Percentiles rank a stretch among this genome's conserved stretches.
Conservation (phyloP, 2,113 vertebrate genomes). For the Cervus canadensis region DNA sequence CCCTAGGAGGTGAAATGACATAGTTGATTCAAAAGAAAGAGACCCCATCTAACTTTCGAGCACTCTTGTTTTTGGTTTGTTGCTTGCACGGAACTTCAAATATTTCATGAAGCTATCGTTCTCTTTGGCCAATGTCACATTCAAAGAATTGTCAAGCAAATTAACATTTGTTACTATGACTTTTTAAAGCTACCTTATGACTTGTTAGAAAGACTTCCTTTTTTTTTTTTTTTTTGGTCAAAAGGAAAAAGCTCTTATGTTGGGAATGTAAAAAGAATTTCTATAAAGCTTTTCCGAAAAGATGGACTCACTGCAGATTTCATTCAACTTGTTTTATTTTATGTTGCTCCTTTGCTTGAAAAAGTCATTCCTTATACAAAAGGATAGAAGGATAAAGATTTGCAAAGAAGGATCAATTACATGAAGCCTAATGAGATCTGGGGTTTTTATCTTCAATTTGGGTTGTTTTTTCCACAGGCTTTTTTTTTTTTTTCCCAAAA, state of each 20-base stretch:
- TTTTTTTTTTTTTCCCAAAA: not conserved
- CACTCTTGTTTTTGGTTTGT: not conserved
- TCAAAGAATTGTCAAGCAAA: conserved; percentile 5
- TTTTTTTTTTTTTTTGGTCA: not conserved
- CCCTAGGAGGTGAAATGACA: not conserved
- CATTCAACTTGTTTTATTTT: conserved; percentile 65
- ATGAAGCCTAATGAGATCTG: conserved; percentile 68
- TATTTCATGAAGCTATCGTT: not conserved
- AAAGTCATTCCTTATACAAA: conserved; percentile 69
- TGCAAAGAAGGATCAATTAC: conserved; percentile 63
- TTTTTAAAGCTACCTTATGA: not conserved
- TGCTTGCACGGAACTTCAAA: not conserved
- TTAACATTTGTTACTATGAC: not conserved
- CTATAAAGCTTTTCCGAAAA: conserved; percentile 64
- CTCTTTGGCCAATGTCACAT: not conserved
- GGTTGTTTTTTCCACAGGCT: conserved; percentile 67
- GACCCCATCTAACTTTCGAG: not conserved
- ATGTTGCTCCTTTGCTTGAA: conserved; percentile 54
- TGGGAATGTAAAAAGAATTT: conserved; percentile 66
- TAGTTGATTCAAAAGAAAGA: not conserved
- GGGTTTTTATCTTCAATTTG: conserved; percentile 67
- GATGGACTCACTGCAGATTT: conserved; percentile 66
- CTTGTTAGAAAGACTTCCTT: conserved; percentile 22
- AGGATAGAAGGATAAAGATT: conserved; percentile 71
- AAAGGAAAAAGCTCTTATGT: not conserved